Conservation (phyloP, 2,888 invertebrate genomes). For the Hydraecia micacea region DNA sequence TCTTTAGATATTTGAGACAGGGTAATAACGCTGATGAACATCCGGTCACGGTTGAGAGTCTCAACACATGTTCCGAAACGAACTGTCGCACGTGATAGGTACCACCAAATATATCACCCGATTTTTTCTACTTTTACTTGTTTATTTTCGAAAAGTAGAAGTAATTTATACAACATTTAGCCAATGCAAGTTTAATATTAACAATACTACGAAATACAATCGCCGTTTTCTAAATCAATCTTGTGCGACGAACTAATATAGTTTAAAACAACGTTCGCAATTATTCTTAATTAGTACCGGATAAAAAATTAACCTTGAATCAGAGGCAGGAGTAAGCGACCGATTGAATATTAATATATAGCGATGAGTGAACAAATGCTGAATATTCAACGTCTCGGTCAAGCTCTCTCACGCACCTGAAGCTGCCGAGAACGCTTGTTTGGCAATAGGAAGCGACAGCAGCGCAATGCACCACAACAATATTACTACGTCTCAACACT, state of each 20-base stretch:
- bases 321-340: conserved; percentile 81
- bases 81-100: conserved; percentile 39
- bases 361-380: conserved; percentile 81
- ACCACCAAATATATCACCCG: conserved; percentile 44
- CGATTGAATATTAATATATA: conserved; percentile 85
- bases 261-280: conserved; percentile 69
- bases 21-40: conserved; percentile 55
- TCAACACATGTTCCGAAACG: conserved; percentile 43
- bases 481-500: conserved; percentile 3
- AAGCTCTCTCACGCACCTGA: conserved; percentile 79
- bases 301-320: conserved; percentile 86
- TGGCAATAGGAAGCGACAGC: conserved; percentile 60
- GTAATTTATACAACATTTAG: background rate
- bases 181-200: conserved; percentile 12
- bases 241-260: conserved; percentile 62
- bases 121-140: conserved; percentile 7
- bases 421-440: conserved; percentile 51
- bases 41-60: conserved; percentile 56
- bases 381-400: conserved; percentile 87
- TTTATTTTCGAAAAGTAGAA: background rate
- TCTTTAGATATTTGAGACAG: conserved; percentile 42
- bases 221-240: conserved; percentile 55
- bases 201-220: conserved; percentile 35
- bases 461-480: conserved; percentile 23
- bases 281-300: conserved; percentile 77